Conservation (phyloP, 2,797 vertebrate species). For the Dicrostonyx torquatus region DNA sequence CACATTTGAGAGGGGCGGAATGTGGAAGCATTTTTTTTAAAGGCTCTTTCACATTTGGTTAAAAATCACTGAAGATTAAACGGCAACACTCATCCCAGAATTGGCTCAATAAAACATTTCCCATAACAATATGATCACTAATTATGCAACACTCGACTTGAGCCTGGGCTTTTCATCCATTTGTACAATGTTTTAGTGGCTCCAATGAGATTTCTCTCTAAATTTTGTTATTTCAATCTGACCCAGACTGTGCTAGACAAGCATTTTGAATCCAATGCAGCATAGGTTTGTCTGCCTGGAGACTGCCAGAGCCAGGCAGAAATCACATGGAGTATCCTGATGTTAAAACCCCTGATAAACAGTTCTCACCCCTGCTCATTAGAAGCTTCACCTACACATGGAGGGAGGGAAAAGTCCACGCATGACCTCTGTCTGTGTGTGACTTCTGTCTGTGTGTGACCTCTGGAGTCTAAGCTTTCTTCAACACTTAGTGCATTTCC, state of each 20-base stretch:
- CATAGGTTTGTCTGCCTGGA: not conserved
- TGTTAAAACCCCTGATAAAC: not conserved
- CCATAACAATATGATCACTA: conserved; percentile 28
- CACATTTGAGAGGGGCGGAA: not conserved
- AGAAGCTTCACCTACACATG: not conserved
- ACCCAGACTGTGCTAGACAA: not conserved
- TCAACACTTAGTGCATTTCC: not conserved
- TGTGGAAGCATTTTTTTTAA: conserved; percentile 27
- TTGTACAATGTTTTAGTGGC: not conserved
- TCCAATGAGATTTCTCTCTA: not conserved
- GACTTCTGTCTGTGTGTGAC: not conserved
- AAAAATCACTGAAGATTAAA: conserved; percentile 33
- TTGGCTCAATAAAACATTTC: not conserved
- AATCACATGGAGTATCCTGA: not conserved
- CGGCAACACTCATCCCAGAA: not conserved
- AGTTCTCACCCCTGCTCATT: not conserved
- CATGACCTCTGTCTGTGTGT: not conserved
- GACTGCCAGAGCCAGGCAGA: not conserved
- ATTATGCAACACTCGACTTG: not conserved
- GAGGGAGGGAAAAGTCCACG: not conserved
- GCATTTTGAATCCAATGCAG: not conserved
- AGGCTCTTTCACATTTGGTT: not conserved
- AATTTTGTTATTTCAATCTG: not conserved
- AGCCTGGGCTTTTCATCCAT: not conserved
- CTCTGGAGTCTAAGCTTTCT: not conserved